These are phyloP conservation scores for Hemiprocne comata DNA, from an alignment of 2,113 vertebrate genomes.

Conservation along the genomic window DNA sequence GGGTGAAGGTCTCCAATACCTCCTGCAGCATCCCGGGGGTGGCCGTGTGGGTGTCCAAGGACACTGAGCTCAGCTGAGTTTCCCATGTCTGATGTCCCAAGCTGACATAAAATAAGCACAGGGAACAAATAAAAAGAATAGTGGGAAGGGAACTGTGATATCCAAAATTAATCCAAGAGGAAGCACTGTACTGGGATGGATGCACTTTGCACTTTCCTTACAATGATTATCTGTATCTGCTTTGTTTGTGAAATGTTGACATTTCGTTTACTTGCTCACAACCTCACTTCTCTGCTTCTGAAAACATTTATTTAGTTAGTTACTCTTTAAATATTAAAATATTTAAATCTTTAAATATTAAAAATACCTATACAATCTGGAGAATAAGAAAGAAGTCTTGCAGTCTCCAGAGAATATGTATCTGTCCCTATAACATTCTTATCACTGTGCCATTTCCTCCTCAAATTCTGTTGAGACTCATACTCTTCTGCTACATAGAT, in stretches of 20 bases:
- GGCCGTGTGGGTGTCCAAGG: background rate
- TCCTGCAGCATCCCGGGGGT: background rate
- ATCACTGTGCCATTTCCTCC: background rate
- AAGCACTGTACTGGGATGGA: background rate
- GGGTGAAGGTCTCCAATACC: background rate
- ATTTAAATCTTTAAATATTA: conserved; percentile 40
- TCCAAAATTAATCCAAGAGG: background rate
- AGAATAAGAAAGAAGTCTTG: background rate
- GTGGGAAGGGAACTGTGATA: background rate
- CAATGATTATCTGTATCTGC: background rate
- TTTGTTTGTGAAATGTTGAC: background rate
- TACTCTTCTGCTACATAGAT: background rate
- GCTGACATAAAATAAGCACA: background rate
- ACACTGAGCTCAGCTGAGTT: background rate
- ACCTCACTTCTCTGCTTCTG: background rate
- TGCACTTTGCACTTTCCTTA: background rate
- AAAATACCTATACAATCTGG: background rate
- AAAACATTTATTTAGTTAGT: background rate
- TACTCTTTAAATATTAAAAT: conserved; percentile 26
- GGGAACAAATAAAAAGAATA: background rate
- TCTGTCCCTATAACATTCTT: background rate
- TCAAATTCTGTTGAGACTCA: background rate
- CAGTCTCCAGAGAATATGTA: background rate
- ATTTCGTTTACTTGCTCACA: background rate
- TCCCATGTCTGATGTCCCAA: background rate